phyloP scores from a whole-genome alignment of 2,113 vertebrate genomes.

The Motacilla alba region DNA sequence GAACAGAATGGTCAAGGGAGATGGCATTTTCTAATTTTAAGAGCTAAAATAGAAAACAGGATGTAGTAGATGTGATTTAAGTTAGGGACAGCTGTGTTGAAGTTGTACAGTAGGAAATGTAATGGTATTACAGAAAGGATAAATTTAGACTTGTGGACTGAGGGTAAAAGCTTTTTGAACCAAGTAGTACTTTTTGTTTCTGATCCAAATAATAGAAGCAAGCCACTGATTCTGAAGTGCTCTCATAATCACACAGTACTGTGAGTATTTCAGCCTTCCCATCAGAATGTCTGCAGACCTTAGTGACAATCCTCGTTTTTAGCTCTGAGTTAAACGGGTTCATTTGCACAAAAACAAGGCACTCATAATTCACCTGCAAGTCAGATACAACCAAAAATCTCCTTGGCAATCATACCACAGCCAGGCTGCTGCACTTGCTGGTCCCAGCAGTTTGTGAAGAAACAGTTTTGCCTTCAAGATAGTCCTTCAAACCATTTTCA shows the following conservation, averaged over 20 bases:
- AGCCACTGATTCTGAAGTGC: neutral
- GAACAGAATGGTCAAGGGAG: neutral
- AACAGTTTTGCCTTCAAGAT: neutral
- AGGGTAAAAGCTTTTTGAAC: neutral
- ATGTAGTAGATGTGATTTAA: neutral
- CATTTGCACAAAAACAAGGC: neutral
- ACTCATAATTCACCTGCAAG: neutral
- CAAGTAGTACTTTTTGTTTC: neutral
- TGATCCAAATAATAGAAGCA: neutral
- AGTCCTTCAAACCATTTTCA: neutral
- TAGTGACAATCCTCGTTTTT: neutral
- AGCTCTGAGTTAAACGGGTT: neutral
- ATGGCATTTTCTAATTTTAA: neutral
- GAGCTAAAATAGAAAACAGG: neutral
- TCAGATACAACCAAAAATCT: neutral
- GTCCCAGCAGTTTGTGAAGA: neutral
- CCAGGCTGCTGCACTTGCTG: neutral
- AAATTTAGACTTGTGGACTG: neutral
- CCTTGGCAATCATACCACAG: neutral
- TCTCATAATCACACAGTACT: neutral
- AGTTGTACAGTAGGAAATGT: neutral
- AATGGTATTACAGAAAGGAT: neutral
- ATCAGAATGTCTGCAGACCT: neutral
- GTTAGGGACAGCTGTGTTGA: neutral
- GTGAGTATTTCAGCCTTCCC: neutral